Evolutionary conservation across 2,888 invertebrate species (phyloP).

Genomic region (Hemaris fuciformis): DNA sequence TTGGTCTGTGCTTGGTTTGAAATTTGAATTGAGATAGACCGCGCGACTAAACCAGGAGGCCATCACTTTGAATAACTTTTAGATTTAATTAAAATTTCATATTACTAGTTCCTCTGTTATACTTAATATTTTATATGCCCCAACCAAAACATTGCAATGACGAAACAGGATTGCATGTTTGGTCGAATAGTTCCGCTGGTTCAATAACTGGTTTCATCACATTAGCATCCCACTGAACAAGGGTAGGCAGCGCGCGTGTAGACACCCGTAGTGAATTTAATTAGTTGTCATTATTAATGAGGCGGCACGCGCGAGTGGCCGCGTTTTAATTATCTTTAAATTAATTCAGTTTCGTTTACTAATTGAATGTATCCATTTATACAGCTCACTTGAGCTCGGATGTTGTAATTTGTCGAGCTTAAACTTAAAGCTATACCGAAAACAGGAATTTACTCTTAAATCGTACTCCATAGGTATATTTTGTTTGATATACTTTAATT

Average conservation of each 20-base stretch:
- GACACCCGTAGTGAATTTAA: conserved; percentile 19
- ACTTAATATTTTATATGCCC: not conserved
- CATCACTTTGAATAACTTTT: too few relatives aligned
- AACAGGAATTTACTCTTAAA: too few relatives aligned
- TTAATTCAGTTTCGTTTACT: conserved; percentile 34
- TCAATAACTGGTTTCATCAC: not conserved
- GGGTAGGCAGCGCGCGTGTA: not conserved
- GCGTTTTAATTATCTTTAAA: conserved; percentile 29
- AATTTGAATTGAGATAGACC: too few relatives aligned
- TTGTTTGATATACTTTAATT: too few relatives aligned
- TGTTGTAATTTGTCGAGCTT: not conserved
- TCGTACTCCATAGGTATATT: too few relatives aligned
- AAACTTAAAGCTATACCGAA: too few relatives aligned
- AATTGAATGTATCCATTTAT: conserved; percentile 31
- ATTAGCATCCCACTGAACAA: not conserved
- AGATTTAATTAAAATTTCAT: too few relatives aligned
- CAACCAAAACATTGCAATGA: not conserved
- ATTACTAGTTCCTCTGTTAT: too few relatives aligned
- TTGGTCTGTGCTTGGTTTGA: too few relatives aligned
- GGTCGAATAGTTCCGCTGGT: not conserved
- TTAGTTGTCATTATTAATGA: conserved; percentile 14
- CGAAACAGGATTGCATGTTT: not conserved
- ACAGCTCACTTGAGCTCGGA: not conserved
- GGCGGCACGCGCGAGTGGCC: not conserved
- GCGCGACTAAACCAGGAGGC: too few relatives aligned